These are phyloP conservation scores for Euwallacea similis DNA, from an alignment of 1,140 invertebrate genomes.

Conservation along the genomic window DNA sequence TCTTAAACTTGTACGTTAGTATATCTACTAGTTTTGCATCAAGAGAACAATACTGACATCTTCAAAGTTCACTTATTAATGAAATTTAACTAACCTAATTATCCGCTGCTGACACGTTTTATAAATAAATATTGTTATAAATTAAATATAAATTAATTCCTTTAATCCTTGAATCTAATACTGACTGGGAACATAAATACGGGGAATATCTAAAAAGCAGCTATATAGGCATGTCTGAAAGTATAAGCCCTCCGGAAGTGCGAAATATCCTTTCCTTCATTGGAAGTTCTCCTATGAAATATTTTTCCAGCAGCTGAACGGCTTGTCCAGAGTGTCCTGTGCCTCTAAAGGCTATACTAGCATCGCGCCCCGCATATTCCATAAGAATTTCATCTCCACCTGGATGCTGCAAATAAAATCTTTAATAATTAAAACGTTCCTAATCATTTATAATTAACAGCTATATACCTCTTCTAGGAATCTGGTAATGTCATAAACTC, in stretches of 20 bases:
- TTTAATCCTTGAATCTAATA: no score
- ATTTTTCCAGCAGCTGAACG: conserved; percentile 62
- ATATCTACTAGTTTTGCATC: no score
- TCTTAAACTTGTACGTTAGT: no score
- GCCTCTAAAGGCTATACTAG: conserved; percentile 79
- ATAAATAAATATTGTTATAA: no score
- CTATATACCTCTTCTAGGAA: conserved; percentile 66
- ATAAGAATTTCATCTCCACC: conserved; percentile 82
- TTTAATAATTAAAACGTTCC: background rate
- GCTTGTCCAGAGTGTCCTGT: conserved; percentile 74
- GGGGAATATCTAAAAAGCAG: no score
- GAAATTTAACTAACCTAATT: no score
- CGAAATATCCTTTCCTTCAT: conserved; percentile 71
- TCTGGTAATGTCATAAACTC: conserved; percentile 73
- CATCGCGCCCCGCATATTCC: conserved; percentile 85
- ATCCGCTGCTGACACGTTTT: no score
- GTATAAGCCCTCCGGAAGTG: conserved; percentile 53
- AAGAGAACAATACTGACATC: no score
- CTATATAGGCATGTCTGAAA: conserved; percentile 37
- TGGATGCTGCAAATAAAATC: conserved; percentile 65
- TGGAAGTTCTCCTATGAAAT: conserved; percentile 73
- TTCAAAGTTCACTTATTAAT: no score
- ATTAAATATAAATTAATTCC: no score
- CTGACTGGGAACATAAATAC: no score
- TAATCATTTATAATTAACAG: conserved; percentile 1